Percentiles rank a stretch among this genome's conserved stretches.
Conservation (phyloP, 2,797 vertebrate genomes). For the Falco rusticolus region DNA sequence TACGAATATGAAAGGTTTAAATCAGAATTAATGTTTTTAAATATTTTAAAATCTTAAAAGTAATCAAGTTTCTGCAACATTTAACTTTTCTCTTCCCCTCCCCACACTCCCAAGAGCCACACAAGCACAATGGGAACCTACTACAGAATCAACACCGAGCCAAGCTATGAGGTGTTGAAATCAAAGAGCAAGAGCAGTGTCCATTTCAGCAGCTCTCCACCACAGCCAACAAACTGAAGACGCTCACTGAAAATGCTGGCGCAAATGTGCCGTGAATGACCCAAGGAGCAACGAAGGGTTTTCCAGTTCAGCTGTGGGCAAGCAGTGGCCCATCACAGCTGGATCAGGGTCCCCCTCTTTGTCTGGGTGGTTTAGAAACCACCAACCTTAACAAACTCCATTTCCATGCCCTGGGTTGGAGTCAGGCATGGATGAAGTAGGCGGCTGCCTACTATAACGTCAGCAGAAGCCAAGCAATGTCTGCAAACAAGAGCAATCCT, state of each 20-base stretch:
- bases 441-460: neutral
- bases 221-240: neutral
- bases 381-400: neutral
- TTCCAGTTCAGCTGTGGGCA: neutral
- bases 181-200: accelerated
- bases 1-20: neutral
- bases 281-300: accelerated
- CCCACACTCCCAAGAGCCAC: neutral
- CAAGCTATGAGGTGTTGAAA: neutral
- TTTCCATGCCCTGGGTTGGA: neutral
- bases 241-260: accelerated
- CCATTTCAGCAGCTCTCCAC: neutral
- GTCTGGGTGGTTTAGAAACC: accelerated
- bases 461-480: neutral
- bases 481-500: slow-evolving; percentile 5
- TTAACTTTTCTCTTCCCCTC: neutral
- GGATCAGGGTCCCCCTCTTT: too few relatives aligned
- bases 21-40: neutral
- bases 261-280: accelerated
- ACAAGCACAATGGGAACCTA: accelerated
- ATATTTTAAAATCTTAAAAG: neutral
- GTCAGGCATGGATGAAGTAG: accelerated
- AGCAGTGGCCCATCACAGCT: neutral
- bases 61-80: neutral
- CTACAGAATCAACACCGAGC: neutral